These are phyloP conservation scores for Hypomecis atomaria DNA, from an alignment of 2,888 invertebrate genomes.

Conservation along the genomic window DNA sequence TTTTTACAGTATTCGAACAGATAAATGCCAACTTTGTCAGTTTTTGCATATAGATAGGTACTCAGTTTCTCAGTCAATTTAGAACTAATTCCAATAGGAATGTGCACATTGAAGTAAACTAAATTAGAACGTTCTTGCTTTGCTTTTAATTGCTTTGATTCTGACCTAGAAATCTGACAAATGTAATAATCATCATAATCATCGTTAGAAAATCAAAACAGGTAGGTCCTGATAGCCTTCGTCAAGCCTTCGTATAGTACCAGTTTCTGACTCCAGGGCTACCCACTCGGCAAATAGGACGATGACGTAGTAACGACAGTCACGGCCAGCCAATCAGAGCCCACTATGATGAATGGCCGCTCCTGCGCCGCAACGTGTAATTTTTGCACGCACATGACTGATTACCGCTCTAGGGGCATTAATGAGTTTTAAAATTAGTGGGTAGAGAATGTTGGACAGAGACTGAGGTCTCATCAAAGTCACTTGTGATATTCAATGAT, in stretches of 20 bases:
- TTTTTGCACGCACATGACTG: slow-evolving; percentile 40
- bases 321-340: slow-evolving; percentile 9
- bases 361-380: slow-evolving; percentile 30
- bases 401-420: slow-evolving; percentile 35
- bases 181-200: background rate
- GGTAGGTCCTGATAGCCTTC: background rate
- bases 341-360: slow-evolving; percentile 30
- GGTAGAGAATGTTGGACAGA: slow-evolving; percentile 16
- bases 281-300: background rate
- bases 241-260: background rate
- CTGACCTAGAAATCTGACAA: no score
- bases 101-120: no score
- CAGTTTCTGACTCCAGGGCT: background rate
- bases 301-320: slow-evolving; percentile 9
- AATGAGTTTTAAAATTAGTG: slow-evolving; percentile 46
- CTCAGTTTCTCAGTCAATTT: no score
- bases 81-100: no score
- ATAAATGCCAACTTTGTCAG: no score
- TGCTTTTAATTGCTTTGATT: no score
- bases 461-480: slow-evolving; percentile 2
- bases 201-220: background rate
- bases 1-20: no score
- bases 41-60: no score
- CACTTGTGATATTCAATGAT: background rate
- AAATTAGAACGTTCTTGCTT: no score